Percentiles rank a stretch among this genome's conserved stretches.
Conservation (phyloP, 2,113 vertebrate genomes). For the Colaptes auratus region DNA sequence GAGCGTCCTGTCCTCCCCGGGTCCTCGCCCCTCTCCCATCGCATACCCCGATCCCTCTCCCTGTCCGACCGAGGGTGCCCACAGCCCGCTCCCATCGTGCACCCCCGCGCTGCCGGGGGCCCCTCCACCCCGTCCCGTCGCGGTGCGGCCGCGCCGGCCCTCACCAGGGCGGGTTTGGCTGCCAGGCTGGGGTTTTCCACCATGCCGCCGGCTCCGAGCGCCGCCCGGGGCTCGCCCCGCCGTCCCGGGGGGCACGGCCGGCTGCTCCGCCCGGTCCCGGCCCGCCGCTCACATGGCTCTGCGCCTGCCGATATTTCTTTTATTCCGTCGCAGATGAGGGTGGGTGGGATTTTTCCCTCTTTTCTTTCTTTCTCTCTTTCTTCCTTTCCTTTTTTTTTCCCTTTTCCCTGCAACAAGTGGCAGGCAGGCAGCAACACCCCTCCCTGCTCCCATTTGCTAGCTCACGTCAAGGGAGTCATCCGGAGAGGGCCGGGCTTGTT, state of each 20-base stretch:
- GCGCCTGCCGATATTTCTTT: slow-evolving; percentile 23
- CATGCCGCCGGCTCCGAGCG: slow-evolving; percentile 69
- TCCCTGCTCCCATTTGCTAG: slow-evolving; percentile 73
- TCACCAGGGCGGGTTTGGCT: slow-evolving; percentile 83
- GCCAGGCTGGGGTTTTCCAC: slow-evolving; percentile 81
- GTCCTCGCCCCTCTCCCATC: neutral
- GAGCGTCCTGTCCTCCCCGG: neutral
- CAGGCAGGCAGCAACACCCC: slow-evolving; percentile 73
- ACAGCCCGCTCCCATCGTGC: neutral
- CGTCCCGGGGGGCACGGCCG: slow-evolving; percentile 1
- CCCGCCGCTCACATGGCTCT: slow-evolving; percentile 1
- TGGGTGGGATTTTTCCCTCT: neutral
- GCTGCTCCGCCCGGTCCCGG: slow-evolving; percentile 23
- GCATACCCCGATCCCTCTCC: neutral
- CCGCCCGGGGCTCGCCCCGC: slow-evolving; percentile 14
- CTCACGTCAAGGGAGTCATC: slow-evolving; percentile 76
- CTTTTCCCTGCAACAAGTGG: slow-evolving; percentile 87
- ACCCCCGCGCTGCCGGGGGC: neutral
- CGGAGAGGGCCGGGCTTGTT: slow-evolving; percentile 68
- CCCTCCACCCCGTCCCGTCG: neutral
- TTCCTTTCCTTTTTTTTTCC: neutral
- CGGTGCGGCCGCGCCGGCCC: slow-evolving; percentile 5
- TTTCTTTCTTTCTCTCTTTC: neutral
- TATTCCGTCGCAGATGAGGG: slow-evolving; percentile 30
- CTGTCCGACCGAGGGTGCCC: neutral